These are phyloP conservation scores for Drosophila arizonae DNA, from an alignment of 1,140 invertebrate species.

Conservation along the genomic window DNA sequence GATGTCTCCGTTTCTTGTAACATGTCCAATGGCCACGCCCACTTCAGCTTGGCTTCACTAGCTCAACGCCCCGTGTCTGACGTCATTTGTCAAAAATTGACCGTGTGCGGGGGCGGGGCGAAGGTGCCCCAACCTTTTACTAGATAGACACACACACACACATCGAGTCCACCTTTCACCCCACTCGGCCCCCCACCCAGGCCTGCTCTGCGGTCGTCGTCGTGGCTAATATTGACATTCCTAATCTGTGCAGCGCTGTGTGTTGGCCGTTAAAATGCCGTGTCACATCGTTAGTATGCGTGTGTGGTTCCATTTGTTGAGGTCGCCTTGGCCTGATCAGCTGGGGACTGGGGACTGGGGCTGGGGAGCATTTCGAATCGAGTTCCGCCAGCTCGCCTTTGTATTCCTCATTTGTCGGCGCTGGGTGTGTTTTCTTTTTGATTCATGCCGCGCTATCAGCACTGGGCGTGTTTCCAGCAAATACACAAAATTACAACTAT, in stretches of 20 bases:
- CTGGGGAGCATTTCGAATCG: background rate
- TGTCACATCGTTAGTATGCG: slow-evolving; percentile 79
- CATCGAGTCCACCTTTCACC: background rate
- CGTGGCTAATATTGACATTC: slow-evolving; percentile 79
- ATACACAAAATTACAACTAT: background rate
- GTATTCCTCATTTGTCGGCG: slow-evolving; percentile 9
- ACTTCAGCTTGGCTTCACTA: slow-evolving; percentile 29
- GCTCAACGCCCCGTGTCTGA: slow-evolving; percentile 56
- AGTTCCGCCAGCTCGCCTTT: slow-evolving; percentile 9
- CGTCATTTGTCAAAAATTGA: slow-evolving; percentile 74
- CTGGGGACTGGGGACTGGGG: no score
- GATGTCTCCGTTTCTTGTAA: slow-evolving; percentile 30
- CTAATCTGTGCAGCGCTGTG: slow-evolving; percentile 69
- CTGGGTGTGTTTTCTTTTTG: slow-evolving; percentile 75
- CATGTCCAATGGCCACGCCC: slow-evolving; percentile 32
- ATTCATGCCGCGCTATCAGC: slow-evolving; percentile 73
- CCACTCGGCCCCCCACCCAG: no score
- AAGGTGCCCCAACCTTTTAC: background rate
- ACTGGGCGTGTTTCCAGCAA: slow-evolving; percentile 62
- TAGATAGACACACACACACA: slow-evolving; percentile 1
- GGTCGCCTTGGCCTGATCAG: slow-evolving; percentile 10
- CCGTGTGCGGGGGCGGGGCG: background rate
- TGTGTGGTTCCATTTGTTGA: slow-evolving; percentile 71
- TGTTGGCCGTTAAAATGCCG: slow-evolving; percentile 75
- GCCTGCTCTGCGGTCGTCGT: slow-evolving; percentile 11